phyloP scores from a whole-genome alignment of 1,140 invertebrate genomes.

The Plutomurus gul region DNA sequence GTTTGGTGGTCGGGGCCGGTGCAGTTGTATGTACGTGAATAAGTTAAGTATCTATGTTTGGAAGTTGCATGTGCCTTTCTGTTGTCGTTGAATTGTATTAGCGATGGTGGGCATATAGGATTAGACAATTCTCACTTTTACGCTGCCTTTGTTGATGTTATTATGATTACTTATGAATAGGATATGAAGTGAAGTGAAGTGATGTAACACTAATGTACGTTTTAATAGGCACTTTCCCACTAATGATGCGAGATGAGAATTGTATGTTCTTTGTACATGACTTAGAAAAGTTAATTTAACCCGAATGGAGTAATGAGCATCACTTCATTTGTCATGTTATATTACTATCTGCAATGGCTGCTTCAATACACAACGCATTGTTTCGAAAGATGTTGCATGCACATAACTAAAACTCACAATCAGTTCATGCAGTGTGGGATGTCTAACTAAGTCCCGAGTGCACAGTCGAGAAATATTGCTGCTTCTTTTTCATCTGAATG shows the following conservation, averaged over 20 bases:
- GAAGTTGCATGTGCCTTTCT: neutral
- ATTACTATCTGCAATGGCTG: no score
- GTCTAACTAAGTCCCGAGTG: no score
- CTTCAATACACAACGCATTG: no score
- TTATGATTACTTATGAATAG: slow-evolving; percentile 19
- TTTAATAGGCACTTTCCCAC: neutral
- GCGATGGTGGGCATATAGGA: neutral
- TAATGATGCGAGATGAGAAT: slow-evolving; percentile 7
- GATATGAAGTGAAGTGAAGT: slow-evolving; percentile 10
- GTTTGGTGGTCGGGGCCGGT: neutral
- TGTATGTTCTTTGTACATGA: neutral
- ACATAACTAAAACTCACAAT: no score
- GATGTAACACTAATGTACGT: neutral
- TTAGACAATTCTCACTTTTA: neutral
- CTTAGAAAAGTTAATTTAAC: slow-evolving; percentile 3
- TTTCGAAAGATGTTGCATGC: no score
- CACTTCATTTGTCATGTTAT: slow-evolving; percentile 7
- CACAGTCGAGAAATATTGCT: no score
- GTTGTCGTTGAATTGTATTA: neutral
- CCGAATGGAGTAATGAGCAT: neutral
- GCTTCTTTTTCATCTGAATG: no score
- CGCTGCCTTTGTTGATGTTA: neutral
- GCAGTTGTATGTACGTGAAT: no score
- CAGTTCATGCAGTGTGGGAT: no score
- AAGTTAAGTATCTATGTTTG: no score